Evolutionary conservation across 53 echinoderm and acorn worm genomes (phyloP).

Genomic region (Temnopleurus reevesii): DNA sequence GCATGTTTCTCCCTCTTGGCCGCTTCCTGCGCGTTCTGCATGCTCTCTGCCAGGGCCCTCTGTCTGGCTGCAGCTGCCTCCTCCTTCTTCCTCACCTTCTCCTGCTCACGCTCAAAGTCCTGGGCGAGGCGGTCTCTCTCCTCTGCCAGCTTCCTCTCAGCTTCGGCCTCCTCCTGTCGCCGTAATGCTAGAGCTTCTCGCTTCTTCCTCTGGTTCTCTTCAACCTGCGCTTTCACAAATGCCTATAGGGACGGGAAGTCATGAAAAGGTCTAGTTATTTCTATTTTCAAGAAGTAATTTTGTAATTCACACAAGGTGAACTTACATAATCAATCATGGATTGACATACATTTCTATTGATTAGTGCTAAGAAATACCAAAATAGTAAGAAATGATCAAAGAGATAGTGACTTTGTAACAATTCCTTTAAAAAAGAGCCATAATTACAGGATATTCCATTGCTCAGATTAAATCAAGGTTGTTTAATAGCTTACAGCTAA

Average conservation of each 20-base stretch:
- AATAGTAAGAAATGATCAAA: too few species aligned
- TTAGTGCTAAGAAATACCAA: too few species aligned
- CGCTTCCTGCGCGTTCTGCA: conserved; percentile 77
- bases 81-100: conserved; percentile 85
- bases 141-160: conserved; percentile 70
- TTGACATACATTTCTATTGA: too few species aligned
- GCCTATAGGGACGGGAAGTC: conserved; percentile 48
- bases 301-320: too few species aligned
- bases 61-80: conserved; percentile 79
- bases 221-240: conserved; percentile 82
- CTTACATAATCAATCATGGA: too few species aligned
- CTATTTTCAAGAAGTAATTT: too few species aligned
- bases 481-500: too few species aligned
- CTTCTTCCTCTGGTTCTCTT: conserved; percentile 86
- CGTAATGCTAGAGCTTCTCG: conserved; percentile 66
- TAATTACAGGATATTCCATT: too few species aligned
- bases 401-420: too few species aligned
- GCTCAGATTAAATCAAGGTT: too few species aligned
- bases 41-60: conserved; percentile 72
- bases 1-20: conserved; percentile 73
- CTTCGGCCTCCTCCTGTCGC: conserved; percentile 66
- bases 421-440: too few species aligned
- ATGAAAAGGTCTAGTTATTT: too few species aligned
- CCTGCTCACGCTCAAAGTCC: conserved; percentile 81
- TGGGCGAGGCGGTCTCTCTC: conserved; percentile 68